Percentiles rank a stretch among this genome's conserved stretches.
These are phyloP conservation scores for Cheilosia vulpina DNA, from an alignment of 2,888 invertebrate genomes.

Conservation along the genomic window DNA sequence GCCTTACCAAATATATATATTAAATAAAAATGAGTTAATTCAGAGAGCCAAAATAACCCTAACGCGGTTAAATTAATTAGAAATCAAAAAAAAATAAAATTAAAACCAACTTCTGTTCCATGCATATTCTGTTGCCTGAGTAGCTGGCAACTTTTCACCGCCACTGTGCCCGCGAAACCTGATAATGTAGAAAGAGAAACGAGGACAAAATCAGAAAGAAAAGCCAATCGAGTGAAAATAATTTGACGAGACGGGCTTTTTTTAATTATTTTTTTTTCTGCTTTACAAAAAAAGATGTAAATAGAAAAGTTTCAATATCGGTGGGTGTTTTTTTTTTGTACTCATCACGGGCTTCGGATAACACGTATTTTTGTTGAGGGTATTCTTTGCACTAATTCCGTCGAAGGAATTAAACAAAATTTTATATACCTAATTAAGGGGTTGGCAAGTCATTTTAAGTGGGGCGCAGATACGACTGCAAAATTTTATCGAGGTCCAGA, in stretches of 20 bases:
- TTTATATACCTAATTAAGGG: too few species aligned
- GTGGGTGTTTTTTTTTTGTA: neutral
- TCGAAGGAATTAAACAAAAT: neutral
- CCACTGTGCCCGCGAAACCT: conserved; percentile 19
- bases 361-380: neutral
- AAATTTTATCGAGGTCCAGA: too few species aligned
- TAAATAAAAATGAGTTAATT: too few species aligned
- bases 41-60: too few species aligned
- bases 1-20: too few species aligned
- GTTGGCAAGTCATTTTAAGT: too few species aligned
- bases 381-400: neutral
- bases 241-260: conserved; percentile 30
- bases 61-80: too few species aligned
- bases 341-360: neutral
- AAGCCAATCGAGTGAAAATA: conserved; percentile 41
- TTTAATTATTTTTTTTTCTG: neutral
- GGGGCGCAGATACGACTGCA: too few species aligned
- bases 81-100: too few species aligned
- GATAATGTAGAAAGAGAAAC: conserved; percentile 34
- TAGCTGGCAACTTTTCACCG: neutral
- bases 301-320: conserved; percentile 27
- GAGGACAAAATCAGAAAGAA: conserved; percentile 44
- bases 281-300: neutral
- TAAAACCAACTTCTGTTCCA: too few species aligned
- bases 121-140: too few species aligned